A percentile compares a stretch with the other conserved stretches of the same genome.
These are phyloP conservation scores for Drosophila mercatorum DNA, from an alignment of 2,888 invertebrate species.

Conservation along the genomic window DNA sequence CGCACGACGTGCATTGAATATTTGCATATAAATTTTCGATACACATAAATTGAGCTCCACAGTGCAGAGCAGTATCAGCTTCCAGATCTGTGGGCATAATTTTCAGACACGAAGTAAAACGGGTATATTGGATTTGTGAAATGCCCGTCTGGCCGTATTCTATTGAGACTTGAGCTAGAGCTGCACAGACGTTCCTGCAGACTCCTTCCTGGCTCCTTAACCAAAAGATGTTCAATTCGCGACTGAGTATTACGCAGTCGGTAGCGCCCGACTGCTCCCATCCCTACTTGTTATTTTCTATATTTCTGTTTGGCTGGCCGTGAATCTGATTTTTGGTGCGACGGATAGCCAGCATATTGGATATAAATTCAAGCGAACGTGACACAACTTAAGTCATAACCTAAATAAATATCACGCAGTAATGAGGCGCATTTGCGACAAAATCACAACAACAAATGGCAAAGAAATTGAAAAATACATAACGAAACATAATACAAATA, in stretches of 20 bases:
- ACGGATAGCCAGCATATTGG: slow-evolving; percentile 72
- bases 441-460: slow-evolving; percentile 42
- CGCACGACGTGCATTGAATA: slow-evolving; percentile 73
- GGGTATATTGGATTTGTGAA: too few species aligned
- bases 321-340: slow-evolving; percentile 60
- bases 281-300: neutral
- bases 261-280: too few species aligned
- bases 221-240: too few species aligned
- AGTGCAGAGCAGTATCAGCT: slow-evolving; percentile 21
- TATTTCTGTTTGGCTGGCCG: slow-evolving; percentile 39
- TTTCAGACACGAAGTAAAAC: neutral
- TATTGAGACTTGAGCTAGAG: too few species aligned
- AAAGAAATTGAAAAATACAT: slow-evolving; percentile 26
- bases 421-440: slow-evolving; percentile 74
- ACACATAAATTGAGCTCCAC: slow-evolving; percentile 49
- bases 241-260: too few species aligned
- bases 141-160: too few species aligned
- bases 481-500: slow-evolving; percentile 46
- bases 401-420: slow-evolving; percentile 79
- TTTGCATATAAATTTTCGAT: slow-evolving; percentile 74
- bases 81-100: slow-evolving; percentile 47
- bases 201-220: too few species aligned
- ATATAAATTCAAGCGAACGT: slow-evolving; percentile 75
- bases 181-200: too few species aligned
- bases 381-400: slow-evolving; percentile 80